phyloP scores from a whole-genome alignment of 2,888 invertebrate genomes.

The Limnephilus lunatus region DNA sequence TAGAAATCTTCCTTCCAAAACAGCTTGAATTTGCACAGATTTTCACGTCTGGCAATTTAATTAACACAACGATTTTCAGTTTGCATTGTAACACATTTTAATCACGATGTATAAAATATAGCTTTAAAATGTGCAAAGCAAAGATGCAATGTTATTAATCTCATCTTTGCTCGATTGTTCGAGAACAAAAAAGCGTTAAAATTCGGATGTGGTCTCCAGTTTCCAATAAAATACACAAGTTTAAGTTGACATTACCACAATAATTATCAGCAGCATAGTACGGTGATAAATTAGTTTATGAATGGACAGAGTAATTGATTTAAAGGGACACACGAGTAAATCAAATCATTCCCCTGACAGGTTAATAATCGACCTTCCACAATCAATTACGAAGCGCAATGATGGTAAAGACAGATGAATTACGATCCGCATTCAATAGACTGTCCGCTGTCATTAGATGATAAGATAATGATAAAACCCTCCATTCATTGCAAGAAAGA shows the following conservation, averaged over 20 bases:
- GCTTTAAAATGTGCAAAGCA: too few relatives aligned
- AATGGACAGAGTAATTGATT: neutral
- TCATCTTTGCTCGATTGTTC: neutral
- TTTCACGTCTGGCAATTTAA: too few relatives aligned
- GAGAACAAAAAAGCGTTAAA: neutral
- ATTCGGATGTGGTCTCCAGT: neutral
- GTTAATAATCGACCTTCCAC: neutral
- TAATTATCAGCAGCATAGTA: neutral
- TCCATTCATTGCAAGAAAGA: neutral
- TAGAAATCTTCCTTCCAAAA: too few relatives aligned
- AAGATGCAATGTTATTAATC: neutral
- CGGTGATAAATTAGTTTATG: neutral
- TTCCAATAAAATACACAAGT: neutral
- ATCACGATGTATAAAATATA: too few relatives aligned
- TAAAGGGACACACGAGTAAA: neutral
- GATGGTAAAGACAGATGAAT: neutral
- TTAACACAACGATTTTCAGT: too few relatives aligned
- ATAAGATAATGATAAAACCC: neutral
- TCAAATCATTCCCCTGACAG: neutral
- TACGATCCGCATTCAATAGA: neutral
- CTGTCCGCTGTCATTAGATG: conserved; percentile 5
- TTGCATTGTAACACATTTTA: too few relatives aligned
- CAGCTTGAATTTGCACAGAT: too few relatives aligned
- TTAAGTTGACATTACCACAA: neutral
- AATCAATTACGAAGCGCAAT: neutral